A percentile compares a stretch with the other conserved stretches of the same genome.
phyloP scores from a whole-genome alignment of 2,888 invertebrate species.

The Heliconius ethilla region DNA sequence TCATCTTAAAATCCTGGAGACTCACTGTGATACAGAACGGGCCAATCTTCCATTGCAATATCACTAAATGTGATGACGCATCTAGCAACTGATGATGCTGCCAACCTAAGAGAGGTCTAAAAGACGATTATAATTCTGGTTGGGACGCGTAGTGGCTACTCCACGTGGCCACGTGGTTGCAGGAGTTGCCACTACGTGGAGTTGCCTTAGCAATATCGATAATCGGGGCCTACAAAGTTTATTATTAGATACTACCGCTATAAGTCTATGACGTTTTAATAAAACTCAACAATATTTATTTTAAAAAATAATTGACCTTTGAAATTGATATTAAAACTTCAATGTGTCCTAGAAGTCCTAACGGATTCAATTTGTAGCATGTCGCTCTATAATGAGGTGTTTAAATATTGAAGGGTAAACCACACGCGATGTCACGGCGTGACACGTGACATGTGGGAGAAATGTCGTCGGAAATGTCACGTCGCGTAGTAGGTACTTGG shows the following conservation, averaged over 20 bases:
- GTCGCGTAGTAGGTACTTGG: conserved; percentile 32
- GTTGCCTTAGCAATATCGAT: too few species aligned
- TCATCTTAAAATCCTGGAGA: too few species aligned
- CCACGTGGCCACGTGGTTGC: too few species aligned
- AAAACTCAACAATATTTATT: background rate
- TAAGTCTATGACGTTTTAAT: background rate
- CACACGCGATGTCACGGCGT: conserved; percentile 68
- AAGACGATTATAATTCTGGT: too few species aligned
- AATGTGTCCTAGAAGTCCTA: conserved; percentile 30
- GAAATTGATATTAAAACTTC: conserved; percentile 9
- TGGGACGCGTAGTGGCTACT: too few species aligned
- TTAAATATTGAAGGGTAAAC: conserved; percentile 73
- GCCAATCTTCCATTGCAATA: too few species aligned
- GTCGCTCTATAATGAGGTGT: conserved; percentile 70
- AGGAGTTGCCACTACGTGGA: too few species aligned
- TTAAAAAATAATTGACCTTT: background rate
- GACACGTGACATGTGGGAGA: conserved; percentile 64
- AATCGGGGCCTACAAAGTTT: too few species aligned
- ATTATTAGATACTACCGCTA: background rate
- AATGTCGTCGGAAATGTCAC: conserved; percentile 66
- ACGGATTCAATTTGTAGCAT: conserved; percentile 54
- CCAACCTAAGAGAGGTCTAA: too few species aligned
- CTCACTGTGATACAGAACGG: too few species aligned
- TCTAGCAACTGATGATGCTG: too few species aligned
- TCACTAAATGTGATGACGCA: too few species aligned